Base-by-base conservation (phyloP, 2,888 invertebrate species). In the Yponomeuta malinellus region DNA sequence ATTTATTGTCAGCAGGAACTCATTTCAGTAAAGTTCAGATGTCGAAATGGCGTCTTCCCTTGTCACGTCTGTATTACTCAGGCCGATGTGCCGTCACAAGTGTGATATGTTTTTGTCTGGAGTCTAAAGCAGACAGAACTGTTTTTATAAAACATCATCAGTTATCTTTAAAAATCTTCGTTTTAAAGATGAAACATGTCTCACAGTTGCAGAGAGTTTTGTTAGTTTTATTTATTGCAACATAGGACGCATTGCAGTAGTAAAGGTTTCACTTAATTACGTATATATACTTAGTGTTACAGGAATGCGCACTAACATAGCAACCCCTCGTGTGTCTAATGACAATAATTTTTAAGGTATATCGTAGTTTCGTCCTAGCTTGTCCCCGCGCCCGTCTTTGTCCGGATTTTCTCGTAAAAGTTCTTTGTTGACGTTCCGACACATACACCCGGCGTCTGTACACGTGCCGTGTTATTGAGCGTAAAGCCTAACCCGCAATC, bases 341-440 rank as follows among this genome's bases (percentile, higher is more conserved):
- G 90, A 90, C 90, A 90, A 90, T 90, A 90, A 89, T 87, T 59
- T 59, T 86, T 88, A 85, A 84, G 81, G 85, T 79, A 3, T 86
- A 81, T 81, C 80, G 84, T 81, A 79, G 84, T 78, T 85, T 88
- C 89, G 87, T 75, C 12, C n/a, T 68, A 48, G 69, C 73, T 76
- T 74, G 76, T 72, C 75, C 72, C 48, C 70, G 76, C 80, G 81
- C 81, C 79, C 81, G 84, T 75, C 83, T 85, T 79, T 83, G 86
- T 80, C 83, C 82, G 82, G 78, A 74, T 73, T 59, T 59, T 15
- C 15, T 59, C 3, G 8, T 43, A 8, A 43, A 59, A 59, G 15
- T 59, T 59, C 52, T 5, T 59, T 59, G 5, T 43, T 43, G 8
- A 6, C 43, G 43, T 5, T 6, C 43, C 8, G 9, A 43, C 43